Evolutionary conservation across 2,113 vertebrate genomes (phyloP).

Genomic region (Zapus hudsonius): DNA sequence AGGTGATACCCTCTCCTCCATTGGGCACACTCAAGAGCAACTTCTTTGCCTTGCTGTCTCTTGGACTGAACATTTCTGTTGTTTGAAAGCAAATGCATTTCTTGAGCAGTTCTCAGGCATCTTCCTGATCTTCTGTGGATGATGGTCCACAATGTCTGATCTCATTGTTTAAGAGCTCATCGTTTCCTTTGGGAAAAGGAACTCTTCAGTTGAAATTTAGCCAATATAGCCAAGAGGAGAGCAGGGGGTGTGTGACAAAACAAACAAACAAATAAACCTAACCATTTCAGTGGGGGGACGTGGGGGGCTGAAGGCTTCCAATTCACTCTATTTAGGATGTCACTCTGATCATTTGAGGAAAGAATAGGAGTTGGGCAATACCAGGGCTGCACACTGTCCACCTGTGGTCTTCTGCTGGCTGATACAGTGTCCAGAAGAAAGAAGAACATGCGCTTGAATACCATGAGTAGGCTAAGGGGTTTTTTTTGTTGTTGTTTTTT

Average conservation of each 20-base stretch:
- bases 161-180: conserved; percentile 20
- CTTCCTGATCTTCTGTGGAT: not conserved
- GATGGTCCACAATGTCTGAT: not conserved
- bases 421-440: not conserved
- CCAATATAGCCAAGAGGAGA: not conserved
- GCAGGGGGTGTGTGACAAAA: not conserved
- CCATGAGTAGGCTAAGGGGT: not conserved
- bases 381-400: not conserved
- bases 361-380: not conserved
- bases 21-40: conserved; percentile 25
- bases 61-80: conserved; percentile 19
- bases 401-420: not conserved
- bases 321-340: not conserved
- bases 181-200: conserved; percentile 25
- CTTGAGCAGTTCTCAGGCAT: not conserved
- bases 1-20: conserved; percentile 34
- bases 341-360: not conserved
- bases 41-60: conserved; percentile 29
- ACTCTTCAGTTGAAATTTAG: not conserved
- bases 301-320: not conserved
- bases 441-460: not conserved
- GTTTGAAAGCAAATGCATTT: conserved; percentile 25
- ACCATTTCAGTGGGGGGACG: not conserved
- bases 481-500: not conserved
- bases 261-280: not conserved